Base-by-base conservation (phyloP, 2,113 vertebrate genomes). In the Phaethornis superciliosus region DNA sequence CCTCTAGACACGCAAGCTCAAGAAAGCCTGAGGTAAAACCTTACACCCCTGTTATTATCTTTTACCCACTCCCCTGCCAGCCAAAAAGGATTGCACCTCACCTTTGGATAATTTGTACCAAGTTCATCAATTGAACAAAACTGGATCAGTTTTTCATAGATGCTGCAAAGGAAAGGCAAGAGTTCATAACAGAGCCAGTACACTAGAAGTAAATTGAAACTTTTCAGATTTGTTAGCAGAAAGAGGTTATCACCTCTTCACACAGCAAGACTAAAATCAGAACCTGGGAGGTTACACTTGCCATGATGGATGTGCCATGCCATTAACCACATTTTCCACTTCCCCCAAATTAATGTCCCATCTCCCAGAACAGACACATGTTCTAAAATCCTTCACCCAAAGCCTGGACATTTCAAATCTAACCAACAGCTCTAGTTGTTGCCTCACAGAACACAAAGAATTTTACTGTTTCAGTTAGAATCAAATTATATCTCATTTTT, bases 131-230 rank as follows among this genome's bases (percentile, higher is more conserved):
- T 99, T 6, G 98, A 97, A 93, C 99, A 99, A 96, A 98, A 99
- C 97, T 99, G 99, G 96, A 99, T 99, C 80, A 99, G 98, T 89
- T 99, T 99, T 95, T 99, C 99, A 49, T 99, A 99, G 96, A 99
- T 99, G 96, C 99, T 99, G 93, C 64, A 97, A 97, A 94, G 71
- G 63, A 78, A 86, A 67, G 94, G 32, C 46, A 65, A 55, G 52
- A 91, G 55, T 35, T 93, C 60, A 93, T 54, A 76, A 52, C 28
- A 83, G n/a, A 91, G 60, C 3, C 65, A 75, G 30, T 4, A 51
- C 89, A 46, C 30, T 0, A 26, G 26, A 70, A 60, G 24, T 26
- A 44, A 85, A 62, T 2, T 10, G 60, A 82, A 78, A 5, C 0
- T 0, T 37, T 78, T 67, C 37, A 63, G 30, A 27, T 59, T 56